Evolutionary conservation across 64 coral and sea anemone species (phyloP), one percentile per base, ranked within the genome.

Genomic region (Actinia tenebrosa): DNA sequence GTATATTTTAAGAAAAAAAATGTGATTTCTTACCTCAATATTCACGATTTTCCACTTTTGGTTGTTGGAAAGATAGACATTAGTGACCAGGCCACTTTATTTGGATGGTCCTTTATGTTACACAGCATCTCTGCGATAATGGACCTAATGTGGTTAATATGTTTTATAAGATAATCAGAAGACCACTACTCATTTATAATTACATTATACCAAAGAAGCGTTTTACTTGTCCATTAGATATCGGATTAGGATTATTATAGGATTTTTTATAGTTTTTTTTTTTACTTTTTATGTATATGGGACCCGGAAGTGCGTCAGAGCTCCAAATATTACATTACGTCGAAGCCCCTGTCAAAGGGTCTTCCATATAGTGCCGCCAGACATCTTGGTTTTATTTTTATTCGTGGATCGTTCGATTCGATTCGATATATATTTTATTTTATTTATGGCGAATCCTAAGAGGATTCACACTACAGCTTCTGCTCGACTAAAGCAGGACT

Each of bases 381-480:
- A n/a, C 63, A 66, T 66, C 16, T 75, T 75, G 26, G 27, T 75
- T 26, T 58, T 58, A 23, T 8, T 69, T 69, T 20, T n/a, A 8
- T 2, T 42, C 25, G 1, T 75, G 23, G 27, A 42, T 58, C 56
- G 7, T 81, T 81, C 79, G 50, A 81, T 18, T 23, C 22, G 37
- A 75, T 75, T 75, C 37, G 22, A 79, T 47, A n/a, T 43, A 79
- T 47, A 26, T 79, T 79, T 79, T 79, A 23, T 53, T 81, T 81
- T 61, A 86, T 98, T 88, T 89, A 93, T 98, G 95, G 93, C 88
- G 88, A 91, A 71, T 87, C 91, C 84, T 22, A 92, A 94, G 45
- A 85, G 96, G 55, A 85, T 99, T 64, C 93, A 99, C 66, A 95
- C 96, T 53, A 95, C 96, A 82, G 96, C 97, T 66, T 91, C 97